Base-by-base conservation (phyloP, 2,888 invertebrate species). In the Caenorhabditis zanzibari region DNA sequence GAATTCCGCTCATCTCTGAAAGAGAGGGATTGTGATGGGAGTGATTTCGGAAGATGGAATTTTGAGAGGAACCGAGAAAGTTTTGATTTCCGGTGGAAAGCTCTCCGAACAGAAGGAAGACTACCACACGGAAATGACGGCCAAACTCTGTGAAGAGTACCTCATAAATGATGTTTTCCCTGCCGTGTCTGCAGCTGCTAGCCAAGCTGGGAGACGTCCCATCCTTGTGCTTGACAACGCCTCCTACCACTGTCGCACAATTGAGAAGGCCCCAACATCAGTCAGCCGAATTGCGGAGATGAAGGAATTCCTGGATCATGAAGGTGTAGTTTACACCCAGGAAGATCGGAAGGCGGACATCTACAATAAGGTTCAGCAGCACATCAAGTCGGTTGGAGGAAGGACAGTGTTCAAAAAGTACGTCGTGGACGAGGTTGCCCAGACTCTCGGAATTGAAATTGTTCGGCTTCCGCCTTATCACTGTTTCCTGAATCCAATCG, bases 201-300 rank as follows among this genome's bases (percentile, higher is more conserved):
- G 28, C 26, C 14, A 58, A 4, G 16, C 22, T 9, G 71, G 35
- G 5, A 22, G 77, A 32, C 44, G 9, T 0, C 32, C 77, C 9
- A 71, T 77, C 0, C 14, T 77, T 7, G 63, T 77, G 0, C 0
- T 71, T n/a, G 71, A 77, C 41, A 77, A 77, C 26, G 77, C 77
- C 0, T n/a, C 69, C 1, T 71, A 71, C n/a, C 77, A 77, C 35
- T n/a, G 10, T 24, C 19, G 38, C 12, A 2, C 19, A 1, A 22
- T 47, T 9, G 16, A 28, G 2, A 66, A 66, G 47, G 66, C 38
- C 10, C 35, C 32, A 6, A 35, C n/a, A 24, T 10, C 22, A 19
- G 22, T 2, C 35, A 32, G 6, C 59, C 2, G 2, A 2, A 22
- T 19, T 19, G 12, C 6, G 14, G 41, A 7, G 2, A 49, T 49